These are phyloP conservation scores for Melanotus villosus DNA, from an alignment of 2,888 invertebrate species.

Conservation along the genomic window DNA sequence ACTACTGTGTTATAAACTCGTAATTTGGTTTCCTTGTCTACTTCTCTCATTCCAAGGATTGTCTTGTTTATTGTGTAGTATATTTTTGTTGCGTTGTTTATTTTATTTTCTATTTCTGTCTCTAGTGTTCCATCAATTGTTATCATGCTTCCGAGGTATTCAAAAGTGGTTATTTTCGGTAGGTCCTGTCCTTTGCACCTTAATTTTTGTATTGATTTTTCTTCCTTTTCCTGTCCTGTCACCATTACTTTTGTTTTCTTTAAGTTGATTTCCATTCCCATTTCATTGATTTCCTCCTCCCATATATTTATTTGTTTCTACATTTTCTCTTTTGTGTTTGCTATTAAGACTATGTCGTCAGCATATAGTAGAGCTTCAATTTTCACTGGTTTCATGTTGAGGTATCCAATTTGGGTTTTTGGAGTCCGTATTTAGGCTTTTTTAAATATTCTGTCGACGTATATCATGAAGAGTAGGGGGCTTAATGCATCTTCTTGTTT, in stretches of 20 bases:
- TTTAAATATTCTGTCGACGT: background rate
- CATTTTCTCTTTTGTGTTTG: background rate
- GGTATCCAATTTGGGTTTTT: background rate
- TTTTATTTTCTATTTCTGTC: background rate
- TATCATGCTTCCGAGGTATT: background rate
- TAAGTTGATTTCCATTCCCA: background rate
- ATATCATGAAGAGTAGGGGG: background rate
- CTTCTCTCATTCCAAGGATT: no score
- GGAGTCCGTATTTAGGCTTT: background rate
- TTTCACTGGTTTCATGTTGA: no score
- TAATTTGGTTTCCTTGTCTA: no score
- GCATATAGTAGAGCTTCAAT: no score
- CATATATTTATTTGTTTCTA: background rate
- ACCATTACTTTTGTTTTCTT: background rate
- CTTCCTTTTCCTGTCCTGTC: background rate
- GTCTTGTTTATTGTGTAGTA: no score
- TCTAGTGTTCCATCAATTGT: background rate
- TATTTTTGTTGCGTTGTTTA: no score
- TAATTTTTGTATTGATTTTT: background rate
- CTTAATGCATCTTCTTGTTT: background rate
- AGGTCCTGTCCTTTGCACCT: no score
- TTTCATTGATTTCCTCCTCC: background rate
- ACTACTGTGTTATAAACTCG: no score
- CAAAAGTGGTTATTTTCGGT: no score
- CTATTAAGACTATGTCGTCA: no score